A percentile compares a stretch with the other conserved stretches of the same genome.
Conservation (phyloP, 2,797 vertebrate species). For the Loriculus beryllinus region DNA sequence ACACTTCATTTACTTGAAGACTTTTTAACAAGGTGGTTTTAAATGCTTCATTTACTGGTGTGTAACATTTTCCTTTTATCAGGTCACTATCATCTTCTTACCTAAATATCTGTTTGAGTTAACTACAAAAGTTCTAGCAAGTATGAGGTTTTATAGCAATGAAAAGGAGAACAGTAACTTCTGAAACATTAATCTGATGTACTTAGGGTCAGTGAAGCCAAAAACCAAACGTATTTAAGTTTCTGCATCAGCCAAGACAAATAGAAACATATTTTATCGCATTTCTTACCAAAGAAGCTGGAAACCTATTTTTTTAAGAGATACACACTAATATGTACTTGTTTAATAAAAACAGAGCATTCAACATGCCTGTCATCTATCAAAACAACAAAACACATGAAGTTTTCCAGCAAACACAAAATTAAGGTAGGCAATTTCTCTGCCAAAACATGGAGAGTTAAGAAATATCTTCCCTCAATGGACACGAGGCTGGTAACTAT, state of each 20-base stretch:
- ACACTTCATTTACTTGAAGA: neutral
- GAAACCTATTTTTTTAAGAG: neutral
- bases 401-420: neutral
- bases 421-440: neutral
- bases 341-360: neutral
- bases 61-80: neutral
- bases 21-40: neutral
- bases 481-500: neutral
- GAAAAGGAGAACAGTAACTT: neutral
- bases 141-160: neutral
- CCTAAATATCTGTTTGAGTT: neutral
- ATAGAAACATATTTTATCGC: neutral
- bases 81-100: neutral
- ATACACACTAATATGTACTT: neutral
- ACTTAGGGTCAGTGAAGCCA: neutral
- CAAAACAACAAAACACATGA: neutral
- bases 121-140: neutral
- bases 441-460: neutral
- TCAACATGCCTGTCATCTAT: neutral
- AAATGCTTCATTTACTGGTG: neutral
- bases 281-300: neutral
- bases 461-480: rapidly evolving
- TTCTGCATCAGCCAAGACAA: neutral
- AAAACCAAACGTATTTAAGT: neutral
- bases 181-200: neutral